phyloP scores from a whole-genome alignment of 2,797 vertebrate species.

The Pachyuromys duprasi region DNA sequence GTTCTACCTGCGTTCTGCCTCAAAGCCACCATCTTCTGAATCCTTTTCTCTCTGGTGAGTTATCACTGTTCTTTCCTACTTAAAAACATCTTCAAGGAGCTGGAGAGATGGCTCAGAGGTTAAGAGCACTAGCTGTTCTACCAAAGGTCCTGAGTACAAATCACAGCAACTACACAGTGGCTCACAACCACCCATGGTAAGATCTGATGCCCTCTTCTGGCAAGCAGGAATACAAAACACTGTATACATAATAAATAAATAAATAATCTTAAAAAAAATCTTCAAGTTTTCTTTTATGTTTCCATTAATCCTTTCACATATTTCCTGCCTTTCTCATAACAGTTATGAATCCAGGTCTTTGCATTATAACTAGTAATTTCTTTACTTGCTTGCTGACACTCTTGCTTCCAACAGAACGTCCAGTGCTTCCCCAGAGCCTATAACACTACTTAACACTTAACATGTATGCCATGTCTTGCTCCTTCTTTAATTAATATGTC shows the following conservation, averaged over 20 bases:
- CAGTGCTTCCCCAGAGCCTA: not conserved
- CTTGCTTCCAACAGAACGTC: not conserved
- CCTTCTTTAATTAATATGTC: not conserved
- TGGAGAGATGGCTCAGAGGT: no score
- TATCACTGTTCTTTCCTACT: not conserved
- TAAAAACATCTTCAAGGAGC: no score
- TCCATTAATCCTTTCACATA: not conserved
- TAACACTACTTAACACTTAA: not conserved
- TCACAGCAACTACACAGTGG: no score
- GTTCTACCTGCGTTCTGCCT: rapidly evolving
- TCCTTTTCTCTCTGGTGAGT: not conserved
- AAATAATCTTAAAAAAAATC: not conserved
- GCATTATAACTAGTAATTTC: not conserved
- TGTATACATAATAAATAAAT: no score
- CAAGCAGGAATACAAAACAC: no score
- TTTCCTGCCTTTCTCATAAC: not conserved
- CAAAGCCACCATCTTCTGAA: not conserved
- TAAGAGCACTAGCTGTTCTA: no score
- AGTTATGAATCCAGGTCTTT: no score
- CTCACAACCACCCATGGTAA: no score
- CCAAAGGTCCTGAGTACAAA: no score
- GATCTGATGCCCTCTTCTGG: no score
- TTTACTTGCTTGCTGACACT: not conserved
- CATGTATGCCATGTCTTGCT: not conserved
- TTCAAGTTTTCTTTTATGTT: not conserved